A percentile compares a stretch with the other conserved stretches of the same genome.
Evolutionary conservation across 2,797 vertebrate species (phyloP).

Genomic region (Micrastur ruficollis): DNA sequence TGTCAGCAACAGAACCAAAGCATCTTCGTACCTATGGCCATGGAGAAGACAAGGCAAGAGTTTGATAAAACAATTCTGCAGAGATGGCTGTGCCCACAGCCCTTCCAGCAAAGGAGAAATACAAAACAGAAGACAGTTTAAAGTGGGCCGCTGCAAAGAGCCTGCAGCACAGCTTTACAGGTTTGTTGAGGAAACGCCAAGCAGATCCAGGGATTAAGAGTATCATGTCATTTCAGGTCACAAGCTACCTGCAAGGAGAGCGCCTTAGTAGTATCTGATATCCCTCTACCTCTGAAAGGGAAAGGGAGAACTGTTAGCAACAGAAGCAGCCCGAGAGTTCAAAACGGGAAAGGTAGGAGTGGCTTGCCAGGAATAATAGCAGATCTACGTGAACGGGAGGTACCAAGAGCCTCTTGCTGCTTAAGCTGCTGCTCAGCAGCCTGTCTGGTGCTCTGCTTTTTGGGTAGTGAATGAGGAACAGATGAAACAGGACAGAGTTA

Average conservation of each 20-base stretch:
- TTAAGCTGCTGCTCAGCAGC: neutral
- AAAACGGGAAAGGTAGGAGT: neutral
- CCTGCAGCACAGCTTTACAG: neutral
- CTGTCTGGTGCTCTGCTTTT: neutral
- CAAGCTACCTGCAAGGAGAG: neutral
- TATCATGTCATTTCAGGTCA: neutral
- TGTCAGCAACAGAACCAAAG: constrained; percentile 89
- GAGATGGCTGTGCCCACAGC: no score
- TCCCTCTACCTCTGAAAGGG: neutral
- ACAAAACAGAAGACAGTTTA: neutral
- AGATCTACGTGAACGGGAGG: neutral
- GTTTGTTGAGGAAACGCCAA: neutral
- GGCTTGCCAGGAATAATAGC: neutral
- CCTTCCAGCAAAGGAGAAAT: neutral
- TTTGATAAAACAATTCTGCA: neutral
- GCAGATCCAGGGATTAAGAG: neutral
- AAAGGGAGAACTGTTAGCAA: neutral
- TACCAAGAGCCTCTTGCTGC: neutral
- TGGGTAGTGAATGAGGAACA: neutral
- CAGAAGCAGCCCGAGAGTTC: neutral
- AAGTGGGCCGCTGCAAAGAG: neutral
- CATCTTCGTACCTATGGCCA: constrained; percentile 89
- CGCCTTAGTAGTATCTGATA: neutral
- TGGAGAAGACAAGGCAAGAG: neutral
- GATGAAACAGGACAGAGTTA: neutral